These are phyloP conservation scores for Chalcosyrphus nemorum DNA, from an alignment of 2,888 invertebrate genomes.

Conservation along the genomic window DNA sequence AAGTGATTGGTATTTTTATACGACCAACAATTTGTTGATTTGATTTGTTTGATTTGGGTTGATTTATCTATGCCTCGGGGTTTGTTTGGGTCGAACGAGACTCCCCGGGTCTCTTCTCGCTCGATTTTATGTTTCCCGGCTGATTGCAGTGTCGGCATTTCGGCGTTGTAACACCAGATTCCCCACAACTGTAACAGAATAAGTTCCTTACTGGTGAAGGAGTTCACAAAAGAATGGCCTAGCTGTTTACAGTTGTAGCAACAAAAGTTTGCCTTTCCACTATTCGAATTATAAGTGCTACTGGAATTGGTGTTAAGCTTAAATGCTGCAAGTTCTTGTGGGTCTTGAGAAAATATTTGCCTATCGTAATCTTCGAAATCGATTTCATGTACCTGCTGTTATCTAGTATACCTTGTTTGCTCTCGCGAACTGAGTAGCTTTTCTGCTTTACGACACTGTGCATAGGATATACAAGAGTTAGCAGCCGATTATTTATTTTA, in stretches of 20 bases:
- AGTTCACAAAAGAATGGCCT: background rate
- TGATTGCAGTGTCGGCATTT: background rate
- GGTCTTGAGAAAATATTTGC: background rate
- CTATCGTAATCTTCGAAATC: background rate
- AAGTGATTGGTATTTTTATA: too few relatives aligned
- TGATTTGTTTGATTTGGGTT: background rate
- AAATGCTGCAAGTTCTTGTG: too few relatives aligned
- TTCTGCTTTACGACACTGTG: background rate
- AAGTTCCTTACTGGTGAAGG: background rate
- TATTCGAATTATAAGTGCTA: too few relatives aligned
- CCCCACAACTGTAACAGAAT: slow-evolving; percentile 4
- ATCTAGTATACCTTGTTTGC: background rate
- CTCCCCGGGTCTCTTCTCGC: slow-evolving; percentile 17
- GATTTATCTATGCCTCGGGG: background rate
- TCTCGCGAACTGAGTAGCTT: slow-evolving; percentile 1
- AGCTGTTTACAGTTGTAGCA: background rate
- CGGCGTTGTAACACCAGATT: background rate
- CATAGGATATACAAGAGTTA: slow-evolving; percentile 20
- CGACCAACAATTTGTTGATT: too few relatives aligned
- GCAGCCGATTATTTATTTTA: background rate
- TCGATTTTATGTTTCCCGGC: slow-evolving; percentile 12
- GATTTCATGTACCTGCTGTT: too few relatives aligned
- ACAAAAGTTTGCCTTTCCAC: too few relatives aligned
- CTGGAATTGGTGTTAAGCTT: too few relatives aligned
- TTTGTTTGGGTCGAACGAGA: slow-evolving; percentile 35